Conservation (phyloP, 1,140 invertebrate genomes). For the Diorhabda carinulata region DNA sequence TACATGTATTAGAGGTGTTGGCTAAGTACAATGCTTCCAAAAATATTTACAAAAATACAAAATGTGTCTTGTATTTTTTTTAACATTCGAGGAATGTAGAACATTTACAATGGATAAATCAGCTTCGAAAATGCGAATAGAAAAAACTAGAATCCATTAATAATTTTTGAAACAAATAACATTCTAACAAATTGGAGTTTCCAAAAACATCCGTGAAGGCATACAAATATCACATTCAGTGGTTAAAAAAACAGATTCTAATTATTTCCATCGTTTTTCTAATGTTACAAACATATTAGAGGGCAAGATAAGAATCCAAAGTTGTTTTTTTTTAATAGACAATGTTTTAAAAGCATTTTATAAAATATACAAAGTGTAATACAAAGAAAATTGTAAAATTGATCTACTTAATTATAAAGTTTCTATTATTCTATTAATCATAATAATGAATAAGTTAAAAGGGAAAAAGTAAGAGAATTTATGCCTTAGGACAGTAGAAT, state of each 20-base stretch:
- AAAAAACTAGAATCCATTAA: neutral
- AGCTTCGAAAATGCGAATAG: neutral
- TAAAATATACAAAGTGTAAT: no score
- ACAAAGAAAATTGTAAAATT: no score
- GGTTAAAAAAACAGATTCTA: neutral
- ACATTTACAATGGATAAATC: neutral
- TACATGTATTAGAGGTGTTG: neutral
- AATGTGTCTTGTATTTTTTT: neutral
- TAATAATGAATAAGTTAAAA: constrained; percentile 15
- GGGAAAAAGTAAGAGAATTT: constrained; percentile 7
- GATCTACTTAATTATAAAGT: neutral
- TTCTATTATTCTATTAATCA: neutral
- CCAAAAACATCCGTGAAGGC: neutral
- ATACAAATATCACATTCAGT: no score
- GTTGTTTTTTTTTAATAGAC: neutral
- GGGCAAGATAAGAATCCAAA: neutral
- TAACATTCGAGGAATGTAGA: neutral
- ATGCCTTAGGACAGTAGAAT: no score
- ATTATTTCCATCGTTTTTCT: neutral
- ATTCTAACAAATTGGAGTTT: neutral
- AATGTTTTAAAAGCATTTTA: neutral
- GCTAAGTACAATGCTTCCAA: neutral
- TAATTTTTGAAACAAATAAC: neutral
- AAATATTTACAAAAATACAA: neutral
- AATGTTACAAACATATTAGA: neutral